A percentile compares a stretch with the other conserved stretches of the same genome.
Conservation (phyloP, 2,888 invertebrate species). For the Clanis bilineata region DNA sequence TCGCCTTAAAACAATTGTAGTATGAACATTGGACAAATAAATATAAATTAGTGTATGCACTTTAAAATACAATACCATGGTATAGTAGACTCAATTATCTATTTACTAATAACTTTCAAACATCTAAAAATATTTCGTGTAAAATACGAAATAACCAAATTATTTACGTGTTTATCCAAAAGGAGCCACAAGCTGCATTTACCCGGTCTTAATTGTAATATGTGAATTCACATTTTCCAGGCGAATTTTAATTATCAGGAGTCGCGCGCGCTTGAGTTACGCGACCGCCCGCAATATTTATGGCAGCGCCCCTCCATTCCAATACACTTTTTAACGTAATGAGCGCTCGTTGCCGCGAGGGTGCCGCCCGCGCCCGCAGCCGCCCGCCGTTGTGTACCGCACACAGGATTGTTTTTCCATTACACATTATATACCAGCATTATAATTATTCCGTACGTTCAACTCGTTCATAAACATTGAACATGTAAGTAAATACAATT, state of each 20-base stretch:
- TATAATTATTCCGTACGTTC: neutral
- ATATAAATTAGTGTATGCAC: neutral
- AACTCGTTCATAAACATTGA: slow-evolving; percentile 20
- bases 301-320: slow-evolving; percentile 72
- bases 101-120: neutral
- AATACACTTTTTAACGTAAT: slow-evolving; percentile 82
- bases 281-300: slow-evolving; percentile 83
- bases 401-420: slow-evolving; percentile 17
- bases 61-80: neutral
- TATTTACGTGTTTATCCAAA: slow-evolving; percentile 57
- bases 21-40: neutral
- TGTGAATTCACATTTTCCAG: slow-evolving; percentile 78
- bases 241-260: slow-evolving; percentile 82
- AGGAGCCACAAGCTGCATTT: slow-evolving; percentile 64
- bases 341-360: slow-evolving; percentile 64
- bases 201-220: slow-evolving; percentile 79
- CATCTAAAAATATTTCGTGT: neutral
- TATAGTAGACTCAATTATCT: neutral
- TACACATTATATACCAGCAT: slow-evolving; percentile 15
- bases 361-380: slow-evolving; percentile 53
- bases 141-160: slow-evolving; percentile 24
- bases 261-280: slow-evolving; percentile 78
- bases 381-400: slow-evolving; percentile 36
- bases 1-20: too few relatives aligned
- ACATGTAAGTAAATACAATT: slow-evolving; percentile 14